phyloP scores from a whole-genome alignment of 1,140 invertebrate genomes.

The Teleopsis dalmanni region DNA sequence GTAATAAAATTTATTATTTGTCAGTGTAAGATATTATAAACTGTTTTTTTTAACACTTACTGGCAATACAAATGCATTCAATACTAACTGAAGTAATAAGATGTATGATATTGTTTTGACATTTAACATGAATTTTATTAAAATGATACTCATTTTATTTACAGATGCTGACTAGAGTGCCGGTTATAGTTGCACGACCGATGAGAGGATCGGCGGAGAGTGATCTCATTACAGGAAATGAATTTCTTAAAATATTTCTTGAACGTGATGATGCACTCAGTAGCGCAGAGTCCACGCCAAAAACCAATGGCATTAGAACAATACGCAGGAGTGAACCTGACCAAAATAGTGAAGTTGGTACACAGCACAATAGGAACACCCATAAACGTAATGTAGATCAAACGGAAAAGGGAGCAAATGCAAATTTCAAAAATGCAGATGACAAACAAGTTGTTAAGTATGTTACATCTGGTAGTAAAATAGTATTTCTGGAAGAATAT shows the following conservation, averaged over 20 bases:
- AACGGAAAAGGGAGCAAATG: slow-evolving; percentile 4
- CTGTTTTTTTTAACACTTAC: too few species aligned
- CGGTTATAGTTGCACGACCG: slow-evolving; percentile 7
- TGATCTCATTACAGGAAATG: slow-evolving; percentile 40
- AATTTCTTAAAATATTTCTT: slow-evolving; percentile 40
- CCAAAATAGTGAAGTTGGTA: slow-evolving; percentile 8
- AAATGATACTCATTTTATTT: too few species aligned
- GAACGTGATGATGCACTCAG: slow-evolving; percentile 31
- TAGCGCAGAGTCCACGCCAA: slow-evolving; percentile 17
- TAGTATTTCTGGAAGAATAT: slow-evolving; percentile 38
- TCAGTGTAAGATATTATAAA: too few species aligned
- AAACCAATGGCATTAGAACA: slow-evolving; percentile 3
- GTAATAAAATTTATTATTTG: too few species aligned
- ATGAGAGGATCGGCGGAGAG: background rate
- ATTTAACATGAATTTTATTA: too few species aligned
- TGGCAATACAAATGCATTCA: too few species aligned
- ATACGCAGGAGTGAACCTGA: background rate
- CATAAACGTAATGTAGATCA: slow-evolving; percentile 19
- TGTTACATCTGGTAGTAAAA: slow-evolving; percentile 39
- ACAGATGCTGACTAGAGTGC: slow-evolving; percentile 12
- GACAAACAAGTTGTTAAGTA: slow-evolving; percentile 27
- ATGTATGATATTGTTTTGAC: too few species aligned
- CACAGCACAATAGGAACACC: slow-evolving; percentile 24
- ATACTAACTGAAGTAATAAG: too few species aligned
- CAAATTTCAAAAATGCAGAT: background rate